phyloP scores from a whole-genome alignment of 1,140 invertebrate genomes.

The Drosophila jambulina region DNA sequence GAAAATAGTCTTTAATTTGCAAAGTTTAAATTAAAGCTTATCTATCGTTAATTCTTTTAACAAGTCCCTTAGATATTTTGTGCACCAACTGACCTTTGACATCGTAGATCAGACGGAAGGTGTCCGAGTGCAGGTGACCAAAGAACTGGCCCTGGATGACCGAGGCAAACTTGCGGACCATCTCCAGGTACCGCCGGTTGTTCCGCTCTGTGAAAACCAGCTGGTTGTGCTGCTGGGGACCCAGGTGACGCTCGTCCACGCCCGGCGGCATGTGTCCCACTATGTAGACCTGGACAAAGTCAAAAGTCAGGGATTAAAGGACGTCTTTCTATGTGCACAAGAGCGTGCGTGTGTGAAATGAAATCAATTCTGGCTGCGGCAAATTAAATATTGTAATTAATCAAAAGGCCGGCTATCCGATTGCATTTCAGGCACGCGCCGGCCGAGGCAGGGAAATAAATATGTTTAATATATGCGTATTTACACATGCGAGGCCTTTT shows the following conservation, averaged over 20 bases:
- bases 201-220: slow-evolving; percentile 88
- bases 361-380: slow-evolving; percentile 21
- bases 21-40: neutral
- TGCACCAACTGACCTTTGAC: slow-evolving; percentile 87
- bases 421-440: slow-evolving; percentile 27
- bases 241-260: slow-evolving; percentile 91
- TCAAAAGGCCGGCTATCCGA: slow-evolving; percentile 36
- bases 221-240: slow-evolving; percentile 86
- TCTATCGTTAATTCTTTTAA: neutral
- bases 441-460: neutral
- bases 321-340: neutral
- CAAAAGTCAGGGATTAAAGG: slow-evolving; percentile 19
- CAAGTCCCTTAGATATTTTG: neutral
- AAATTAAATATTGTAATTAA: slow-evolving; percentile 62
- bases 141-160: slow-evolving; percentile 97
- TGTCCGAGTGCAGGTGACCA: slow-evolving; percentile 96
- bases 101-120: slow-evolving; percentile 93
- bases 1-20: neutral
- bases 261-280: slow-evolving; percentile 96
- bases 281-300: slow-evolving; percentile 91
- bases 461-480: slow-evolving; percentile 19
- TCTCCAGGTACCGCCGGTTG: slow-evolving; percentile 89
- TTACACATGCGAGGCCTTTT: slow-evolving; percentile 4
- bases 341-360: neutral
- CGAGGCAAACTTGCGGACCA: slow-evolving; percentile 90